A percentile compares a stretch with the other conserved stretches of the same genome.
These are phyloP conservation scores for Eupithecia centaureata DNA, from an alignment of 2,888 invertebrate genomes.

Conservation along the genomic window DNA sequence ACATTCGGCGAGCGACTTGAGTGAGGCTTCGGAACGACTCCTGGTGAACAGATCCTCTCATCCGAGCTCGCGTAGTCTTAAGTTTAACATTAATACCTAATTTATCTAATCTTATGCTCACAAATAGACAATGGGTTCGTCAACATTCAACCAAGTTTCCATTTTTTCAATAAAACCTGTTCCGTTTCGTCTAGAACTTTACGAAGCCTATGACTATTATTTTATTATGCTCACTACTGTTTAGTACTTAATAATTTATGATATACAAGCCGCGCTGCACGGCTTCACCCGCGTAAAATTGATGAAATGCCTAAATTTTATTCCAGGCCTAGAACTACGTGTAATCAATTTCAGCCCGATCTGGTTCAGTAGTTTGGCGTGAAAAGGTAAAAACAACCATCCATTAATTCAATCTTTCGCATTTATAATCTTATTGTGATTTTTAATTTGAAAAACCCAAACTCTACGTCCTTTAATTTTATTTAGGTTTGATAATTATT, in stretches of 20 bases:
- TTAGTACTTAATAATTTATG: not conserved
- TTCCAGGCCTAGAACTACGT: no score
- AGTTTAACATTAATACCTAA: constrained; percentile 81
- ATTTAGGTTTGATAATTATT: constrained; percentile 17
- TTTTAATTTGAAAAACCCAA: not conserved
- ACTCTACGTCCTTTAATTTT: not conserved
- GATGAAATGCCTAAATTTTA: no score
- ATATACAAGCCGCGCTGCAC: no score
- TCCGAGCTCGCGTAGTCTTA: constrained; percentile 86
- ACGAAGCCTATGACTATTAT: not conserved
- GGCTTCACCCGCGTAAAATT: no score
- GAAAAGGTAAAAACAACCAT: no score
- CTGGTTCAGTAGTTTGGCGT: no score
- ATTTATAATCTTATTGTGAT: no score
- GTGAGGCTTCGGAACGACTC: constrained; percentile 82
- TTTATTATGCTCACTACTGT: not conserved
- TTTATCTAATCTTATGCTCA: constrained; percentile 42
- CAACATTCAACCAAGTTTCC: not conserved
- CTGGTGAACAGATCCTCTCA: constrained; percentile 82
- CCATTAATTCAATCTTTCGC: no score
- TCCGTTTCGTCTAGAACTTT: not conserved
- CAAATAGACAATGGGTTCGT: not conserved
- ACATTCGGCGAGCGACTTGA: constrained; percentile 88
- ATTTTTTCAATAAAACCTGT: not conserved
- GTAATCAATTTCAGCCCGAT: no score